Evolutionary conservation across 1,140 invertebrate species (phyloP).

Genomic region (Dreissena polymorpha): DNA sequence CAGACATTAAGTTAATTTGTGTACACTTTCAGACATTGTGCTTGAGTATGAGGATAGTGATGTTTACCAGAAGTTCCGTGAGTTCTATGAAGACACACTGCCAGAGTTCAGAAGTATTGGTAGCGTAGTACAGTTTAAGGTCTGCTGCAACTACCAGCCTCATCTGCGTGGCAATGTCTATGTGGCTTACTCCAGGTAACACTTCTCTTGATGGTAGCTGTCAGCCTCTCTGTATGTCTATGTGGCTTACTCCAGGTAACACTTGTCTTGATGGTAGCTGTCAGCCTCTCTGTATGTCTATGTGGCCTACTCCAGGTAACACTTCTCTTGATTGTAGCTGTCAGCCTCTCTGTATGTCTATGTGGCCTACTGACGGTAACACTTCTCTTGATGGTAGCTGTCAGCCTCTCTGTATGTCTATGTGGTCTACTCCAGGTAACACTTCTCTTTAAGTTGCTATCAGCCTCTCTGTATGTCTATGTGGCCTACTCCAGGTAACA

Average conservation of each 20-base stretch:
- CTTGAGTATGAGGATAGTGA: conserved; percentile 93
- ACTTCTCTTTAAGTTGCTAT: background rate
- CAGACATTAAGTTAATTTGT: background rate
- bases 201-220: background rate
- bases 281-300: too few species aligned
- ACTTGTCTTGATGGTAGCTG: background rate
- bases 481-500: too few species aligned
- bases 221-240: too few species aligned
- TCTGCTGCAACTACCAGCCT: conserved; percentile 91
- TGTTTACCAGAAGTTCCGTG: conserved; percentile 89
- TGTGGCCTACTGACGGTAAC: too few species aligned
- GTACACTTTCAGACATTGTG: conserved; percentile 82
- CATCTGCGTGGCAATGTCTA: conserved; percentile 96
- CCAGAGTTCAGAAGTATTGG: conserved; percentile 91
- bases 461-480: too few species aligned
- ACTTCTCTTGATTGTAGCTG: background rate
- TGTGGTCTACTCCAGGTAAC: too few species aligned
- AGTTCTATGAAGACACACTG: conserved; percentile 93
- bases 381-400: background rate
- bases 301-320: too few species aligned
- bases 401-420: too few species aligned
- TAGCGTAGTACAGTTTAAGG: conserved; percentile 89
- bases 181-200: conserved; percentile 87
- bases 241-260: too few species aligned
- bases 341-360: too few species aligned